phyloP scores from a whole-genome alignment of 2,113 vertebrate species.

The Lota lota region DNA sequence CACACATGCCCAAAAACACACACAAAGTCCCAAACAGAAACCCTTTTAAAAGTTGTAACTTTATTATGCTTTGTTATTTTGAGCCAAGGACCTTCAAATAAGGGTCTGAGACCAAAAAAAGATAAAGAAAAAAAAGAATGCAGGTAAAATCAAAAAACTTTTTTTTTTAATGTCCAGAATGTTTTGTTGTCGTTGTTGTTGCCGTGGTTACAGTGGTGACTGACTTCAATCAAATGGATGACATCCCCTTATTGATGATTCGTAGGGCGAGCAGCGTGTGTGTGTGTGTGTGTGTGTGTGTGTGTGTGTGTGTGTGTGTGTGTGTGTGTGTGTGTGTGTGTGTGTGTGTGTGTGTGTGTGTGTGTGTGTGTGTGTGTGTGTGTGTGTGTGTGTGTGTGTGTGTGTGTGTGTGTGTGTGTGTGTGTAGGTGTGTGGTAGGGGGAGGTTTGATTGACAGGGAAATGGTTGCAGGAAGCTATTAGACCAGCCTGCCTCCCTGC shows the following conservation, averaged over 20 bases:
- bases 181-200: constrained; percentile 31
- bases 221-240: constrained; percentile 59
- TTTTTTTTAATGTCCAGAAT: constrained; percentile 33
- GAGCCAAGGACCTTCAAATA: constrained; percentile 60
- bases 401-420: no score
- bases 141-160: constrained; percentile 57
- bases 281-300: no score
- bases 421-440: not conserved
- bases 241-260: constrained; percentile 54
- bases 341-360: no score
- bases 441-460: constrained; percentile 1
- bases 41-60: constrained; percentile 74
- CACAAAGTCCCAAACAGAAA: constrained; percentile 69
- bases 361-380: no score
- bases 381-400: no score
- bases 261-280: constrained; percentile 14
- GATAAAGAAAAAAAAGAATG: constrained; percentile 9
- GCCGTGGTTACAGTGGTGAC: constrained; percentile 48
- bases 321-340: no score
- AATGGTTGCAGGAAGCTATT: constrained; percentile 34
- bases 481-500: constrained; percentile 79
- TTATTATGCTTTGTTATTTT: constrained; percentile 75
- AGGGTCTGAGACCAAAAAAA: constrained; percentile 60
- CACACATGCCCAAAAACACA: constrained; percentile 67
- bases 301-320: no score